Conservation (phyloP, 2,113 vertebrate genomes). For the Ptychochromis oligacanthus region DNA sequence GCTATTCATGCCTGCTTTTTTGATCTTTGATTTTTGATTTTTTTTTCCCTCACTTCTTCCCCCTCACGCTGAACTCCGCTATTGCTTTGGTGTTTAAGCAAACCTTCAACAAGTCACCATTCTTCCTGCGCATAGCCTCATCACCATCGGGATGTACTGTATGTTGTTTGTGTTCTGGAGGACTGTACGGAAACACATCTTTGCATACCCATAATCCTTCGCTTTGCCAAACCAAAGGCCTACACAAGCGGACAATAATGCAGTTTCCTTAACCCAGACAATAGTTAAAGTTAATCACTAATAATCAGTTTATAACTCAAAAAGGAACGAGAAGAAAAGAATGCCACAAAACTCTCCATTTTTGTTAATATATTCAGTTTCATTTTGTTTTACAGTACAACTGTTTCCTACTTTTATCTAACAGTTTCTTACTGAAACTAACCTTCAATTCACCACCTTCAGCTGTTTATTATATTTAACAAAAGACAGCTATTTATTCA, state of each 20-base stretch:
- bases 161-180: not conserved
- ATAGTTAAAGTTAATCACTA: too few relatives aligned
- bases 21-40: too few relatives aligned
- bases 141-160: not conserved
- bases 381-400: not conserved
- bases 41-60: too few relatives aligned
- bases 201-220: not conserved
- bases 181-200: not conserved
- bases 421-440: too few relatives aligned
- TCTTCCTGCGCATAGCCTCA: too few relatives aligned
- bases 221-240: not conserved
- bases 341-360: not conserved
- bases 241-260: not conserved
- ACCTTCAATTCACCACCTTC: too few relatives aligned
- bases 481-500: not conserved
- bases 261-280: not conserved
- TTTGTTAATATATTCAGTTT: not conserved
- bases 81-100: too few relatives aligned
- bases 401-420: not conserved
- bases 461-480: not conserved
- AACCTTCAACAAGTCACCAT: too few relatives aligned
- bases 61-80: too few relatives aligned
- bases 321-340: not conserved
- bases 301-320: too few relatives aligned
- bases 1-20: too few relatives aligned